Evolutionary conservation across 1,140 invertebrate genomes (phyloP), one percentile per base, ranked within the genome.

Genomic region (Zaprionus vittiger): DNA sequence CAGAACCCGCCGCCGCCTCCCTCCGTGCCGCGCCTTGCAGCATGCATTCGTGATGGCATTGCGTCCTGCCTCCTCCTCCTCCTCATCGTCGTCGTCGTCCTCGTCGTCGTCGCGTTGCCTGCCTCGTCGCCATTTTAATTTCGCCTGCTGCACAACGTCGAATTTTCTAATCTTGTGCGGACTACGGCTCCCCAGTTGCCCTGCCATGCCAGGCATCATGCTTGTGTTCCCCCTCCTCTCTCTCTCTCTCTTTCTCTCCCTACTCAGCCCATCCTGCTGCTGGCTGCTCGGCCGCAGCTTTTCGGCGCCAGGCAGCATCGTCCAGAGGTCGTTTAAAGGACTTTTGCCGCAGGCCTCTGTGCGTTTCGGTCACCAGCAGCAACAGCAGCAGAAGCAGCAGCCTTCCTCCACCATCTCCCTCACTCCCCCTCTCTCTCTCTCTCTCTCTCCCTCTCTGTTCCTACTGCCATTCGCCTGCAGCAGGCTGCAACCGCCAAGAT

Each of bases 91-190:
- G 26, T n/a, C 67, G 20, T 41, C 14, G 20, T 26, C 70, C 52
- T 31, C 68, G 2, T n/a, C 71, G 31, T n/a, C 66, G 47, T 37
- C 15, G n/a, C 37, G 52, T 59, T 63, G 68, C 60, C 77, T 56
- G 71, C 72, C 70, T 79, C 73, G 78, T 76, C 85, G 78, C 84
- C 84, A 87, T 87, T 87, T 87, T 87, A 87, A 87, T 87, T 87
- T 87, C 79, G 84, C 84, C 84, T 84, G 85, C 85, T 87, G 85
- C 85, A 90, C 85, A 90, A 89, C 85, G 85, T 90, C 81, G 85
- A 91, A 90, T 90, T 90, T 90, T 90, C 86, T 91, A 90, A 90
- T 90, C 86, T 91, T 91, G 86, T 90, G 86, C 86, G 83, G 86
- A 90, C 86, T 91, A 85, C 85, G 81, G 85, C 85, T 90, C 85